These are phyloP conservation scores for Cryptops parisi DNA, from an alignment of 2,888 invertebrate species.

Conservation along the genomic window DNA sequence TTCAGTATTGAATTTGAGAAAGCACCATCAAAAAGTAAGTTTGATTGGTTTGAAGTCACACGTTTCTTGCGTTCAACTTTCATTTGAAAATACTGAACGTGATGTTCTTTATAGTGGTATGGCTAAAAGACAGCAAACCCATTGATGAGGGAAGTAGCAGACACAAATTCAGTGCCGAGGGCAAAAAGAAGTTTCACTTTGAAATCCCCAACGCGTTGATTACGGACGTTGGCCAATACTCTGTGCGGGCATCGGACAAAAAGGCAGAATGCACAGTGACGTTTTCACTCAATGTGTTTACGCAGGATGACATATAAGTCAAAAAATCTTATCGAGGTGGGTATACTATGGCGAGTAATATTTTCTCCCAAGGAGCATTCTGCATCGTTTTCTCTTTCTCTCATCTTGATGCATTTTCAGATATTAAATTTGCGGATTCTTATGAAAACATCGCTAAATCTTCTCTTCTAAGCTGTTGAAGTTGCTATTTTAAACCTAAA, in stretches of 20 bases:
- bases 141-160: conserved; percentile 62
- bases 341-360: too few relatives aligned
- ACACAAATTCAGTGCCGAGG: conserved; percentile 69
- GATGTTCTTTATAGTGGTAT: conserved; percentile 38
- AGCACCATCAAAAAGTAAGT: conserved; percentile 39
- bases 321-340: too few relatives aligned
- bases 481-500: too few relatives aligned
- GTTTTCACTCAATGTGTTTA: conserved; percentile 66
- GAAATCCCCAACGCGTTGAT: conserved; percentile 57
- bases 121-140: conserved; percentile 85
- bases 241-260: conserved; percentile 67
- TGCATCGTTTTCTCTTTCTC: too few relatives aligned
- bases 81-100: too few relatives aligned
- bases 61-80: conserved; percentile 2
- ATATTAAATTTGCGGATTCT: too few relatives aligned
- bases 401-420: too few relatives aligned
- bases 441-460: too few relatives aligned
- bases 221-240: conserved; percentile 75
- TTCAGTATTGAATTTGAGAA: conserved; percentile 65
- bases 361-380: too few relatives aligned
- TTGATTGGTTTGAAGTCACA: background rate
- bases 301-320: conserved; percentile 23
- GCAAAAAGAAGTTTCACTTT: conserved; percentile 59
- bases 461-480: too few relatives aligned
- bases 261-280: conserved; percentile 62